Percentiles rank a stretch among this genome's conserved stretches.
Conservation (phyloP, 2,797 vertebrate species). For the Clarias laeviceps region DNA sequence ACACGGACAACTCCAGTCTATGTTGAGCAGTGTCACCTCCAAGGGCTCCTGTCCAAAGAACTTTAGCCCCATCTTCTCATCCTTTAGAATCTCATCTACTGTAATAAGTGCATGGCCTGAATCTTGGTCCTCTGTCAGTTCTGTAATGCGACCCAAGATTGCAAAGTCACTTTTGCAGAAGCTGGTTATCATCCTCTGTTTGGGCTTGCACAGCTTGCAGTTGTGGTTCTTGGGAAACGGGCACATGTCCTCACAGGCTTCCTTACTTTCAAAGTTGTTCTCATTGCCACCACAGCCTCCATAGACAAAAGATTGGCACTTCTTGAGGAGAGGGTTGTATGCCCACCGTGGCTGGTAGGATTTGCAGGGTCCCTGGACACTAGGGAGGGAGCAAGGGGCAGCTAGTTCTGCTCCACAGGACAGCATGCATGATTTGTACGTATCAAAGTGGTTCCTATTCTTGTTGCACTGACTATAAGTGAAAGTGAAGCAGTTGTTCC, state of each 20-base stretch:
- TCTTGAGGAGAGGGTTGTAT: constrained; percentile 83
- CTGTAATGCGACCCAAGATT: constrained; percentile 87
- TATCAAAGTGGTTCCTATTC: constrained; percentile 91
- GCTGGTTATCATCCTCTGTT: constrained; percentile 93
- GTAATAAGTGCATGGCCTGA: constrained; percentile 89
- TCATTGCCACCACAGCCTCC: constrained; percentile 93
- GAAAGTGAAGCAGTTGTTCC: constrained; percentile 95
- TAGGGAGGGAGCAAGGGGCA: constrained; percentile 86
- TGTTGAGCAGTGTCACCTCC: constrained; percentile 91
- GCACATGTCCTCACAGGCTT: constrained; percentile 92
- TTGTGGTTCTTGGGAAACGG: constrained; percentile 88
- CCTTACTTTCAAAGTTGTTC: constrained; percentile 95
- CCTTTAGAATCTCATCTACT: constrained; percentile 95
- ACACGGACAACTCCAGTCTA: constrained; percentile 96
- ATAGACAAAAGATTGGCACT: constrained; percentile 94
- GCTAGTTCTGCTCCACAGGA: constrained; percentile 87
- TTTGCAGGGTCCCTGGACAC: constrained; percentile 92
- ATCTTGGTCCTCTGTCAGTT: constrained; percentile 91
- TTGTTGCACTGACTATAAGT: constrained; percentile 91
- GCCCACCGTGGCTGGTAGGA: constrained; percentile 93
- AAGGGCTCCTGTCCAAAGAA: constrained; percentile 91
- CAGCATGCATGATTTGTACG: constrained; percentile 87
- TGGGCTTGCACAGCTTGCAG: constrained; percentile 88
- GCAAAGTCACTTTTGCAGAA: constrained; percentile 97
- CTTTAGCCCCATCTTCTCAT: constrained; percentile 97